These are phyloP conservation scores for Vanacampus margaritifer DNA, from an alignment of 2,113 vertebrate genomes.

Conservation along the genomic window DNA sequence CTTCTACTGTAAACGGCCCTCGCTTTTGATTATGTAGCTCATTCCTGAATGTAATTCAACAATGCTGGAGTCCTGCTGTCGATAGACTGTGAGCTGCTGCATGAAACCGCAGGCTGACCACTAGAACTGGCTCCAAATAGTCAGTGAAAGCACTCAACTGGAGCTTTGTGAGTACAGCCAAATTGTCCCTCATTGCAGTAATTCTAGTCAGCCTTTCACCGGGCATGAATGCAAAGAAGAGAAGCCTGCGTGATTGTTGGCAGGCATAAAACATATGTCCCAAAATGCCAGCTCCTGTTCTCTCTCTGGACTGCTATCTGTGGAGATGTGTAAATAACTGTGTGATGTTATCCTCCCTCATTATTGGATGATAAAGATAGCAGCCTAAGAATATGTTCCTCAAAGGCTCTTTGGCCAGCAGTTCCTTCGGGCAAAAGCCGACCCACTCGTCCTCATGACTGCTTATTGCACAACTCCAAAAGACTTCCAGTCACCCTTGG, in stretches of 20 bases:
- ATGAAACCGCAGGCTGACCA: constrained; percentile 53
- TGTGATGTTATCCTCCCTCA: constrained; percentile 32
- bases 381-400: constrained; percentile 44
- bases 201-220: constrained; percentile 16
- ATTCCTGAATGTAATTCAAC: constrained; percentile 30
- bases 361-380: constrained; percentile 49
- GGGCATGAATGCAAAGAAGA: constrained; percentile 40
- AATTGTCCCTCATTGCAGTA: constrained; percentile 46
- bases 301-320: constrained; percentile 13
- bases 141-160: constrained; percentile 36
- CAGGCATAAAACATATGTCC: constrained; percentile 32
- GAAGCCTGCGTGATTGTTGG: constrained; percentile 31
- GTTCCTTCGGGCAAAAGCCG: constrained; percentile 22
- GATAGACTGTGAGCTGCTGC: constrained; percentile 32
- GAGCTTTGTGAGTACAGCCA: constrained; percentile 27
- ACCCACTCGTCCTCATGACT: constrained; percentile 17
- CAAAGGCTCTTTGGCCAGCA: constrained; percentile 25
- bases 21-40: constrained; percentile 11
- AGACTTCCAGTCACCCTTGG: constrained; percentile 45
- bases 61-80: constrained; percentile 32
- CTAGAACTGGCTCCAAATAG: constrained; percentile 34
- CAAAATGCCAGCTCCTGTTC: constrained; percentile 30
- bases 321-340: constrained; percentile 39
- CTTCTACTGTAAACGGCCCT: background rate
- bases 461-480: background rate